Evolutionary conservation across 2,113 vertebrate genomes (phyloP).

Genomic region (Ondatra zibethicus): DNA sequence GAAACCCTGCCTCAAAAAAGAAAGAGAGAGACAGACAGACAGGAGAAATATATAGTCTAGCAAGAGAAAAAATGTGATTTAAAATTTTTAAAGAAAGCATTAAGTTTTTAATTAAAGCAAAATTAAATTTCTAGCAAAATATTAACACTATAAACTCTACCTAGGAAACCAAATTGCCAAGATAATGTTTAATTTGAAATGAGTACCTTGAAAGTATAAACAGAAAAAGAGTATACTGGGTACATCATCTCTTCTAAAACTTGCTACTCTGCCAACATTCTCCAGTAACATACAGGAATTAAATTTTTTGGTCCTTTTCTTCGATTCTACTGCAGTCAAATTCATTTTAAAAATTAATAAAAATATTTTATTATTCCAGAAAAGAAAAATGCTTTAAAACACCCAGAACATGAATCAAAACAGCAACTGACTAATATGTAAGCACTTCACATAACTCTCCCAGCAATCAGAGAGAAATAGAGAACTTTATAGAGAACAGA

Average conservation of each 20-base stretch:
- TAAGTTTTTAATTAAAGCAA: slow-evolving; percentile 37
- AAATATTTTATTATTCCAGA: background rate
- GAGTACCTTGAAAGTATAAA: slow-evolving; percentile 1
- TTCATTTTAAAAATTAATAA: slow-evolving; percentile 21
- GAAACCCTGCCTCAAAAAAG: background rate
- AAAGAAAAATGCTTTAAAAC: slow-evolving; percentile 18
- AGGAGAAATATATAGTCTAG: background rate
- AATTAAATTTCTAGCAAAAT: slow-evolving; percentile 41
- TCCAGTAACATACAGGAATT: background rate
- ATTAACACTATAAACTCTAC: slow-evolving; percentile 1
- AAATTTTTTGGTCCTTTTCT: background rate
- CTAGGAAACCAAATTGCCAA: background rate
- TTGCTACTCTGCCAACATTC: background rate
- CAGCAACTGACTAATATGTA: slow-evolving; percentile 23
- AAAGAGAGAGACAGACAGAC: background rate
- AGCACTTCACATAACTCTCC: background rate
- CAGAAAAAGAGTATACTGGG: background rate
- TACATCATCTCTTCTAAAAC: background rate
- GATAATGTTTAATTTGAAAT: slow-evolving; percentile 24
- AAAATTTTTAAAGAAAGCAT: background rate
- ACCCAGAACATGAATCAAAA: slow-evolving; percentile 31
- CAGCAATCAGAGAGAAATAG: slow-evolving; percentile 47
- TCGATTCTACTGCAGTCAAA: slow-evolving; percentile 15
- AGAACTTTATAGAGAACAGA: background rate
- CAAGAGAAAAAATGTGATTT: background rate